These are phyloP conservation scores for Holacanthus passer DNA, from an alignment of 2,113 vertebrate species.

Conservation along the genomic window DNA sequence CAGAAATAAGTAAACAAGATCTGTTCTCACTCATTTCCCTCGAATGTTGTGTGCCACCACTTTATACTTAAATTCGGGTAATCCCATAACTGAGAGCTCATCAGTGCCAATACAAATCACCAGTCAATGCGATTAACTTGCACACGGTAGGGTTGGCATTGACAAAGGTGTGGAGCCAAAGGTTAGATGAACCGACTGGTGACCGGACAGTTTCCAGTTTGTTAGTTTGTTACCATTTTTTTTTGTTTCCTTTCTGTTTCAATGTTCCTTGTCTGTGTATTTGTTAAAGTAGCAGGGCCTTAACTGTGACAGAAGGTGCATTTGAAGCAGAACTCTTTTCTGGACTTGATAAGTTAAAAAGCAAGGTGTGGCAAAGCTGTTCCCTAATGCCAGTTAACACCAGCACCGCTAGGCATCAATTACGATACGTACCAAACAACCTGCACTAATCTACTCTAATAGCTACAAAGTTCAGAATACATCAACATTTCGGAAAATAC, in stretches of 20 bases:
- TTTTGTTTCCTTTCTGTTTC: no score
- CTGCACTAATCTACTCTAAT: background rate
- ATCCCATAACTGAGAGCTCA: background rate
- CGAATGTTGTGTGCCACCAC: background rate
- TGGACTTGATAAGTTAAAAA: no score
- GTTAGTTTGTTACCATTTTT: background rate
- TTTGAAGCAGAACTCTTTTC: no score
- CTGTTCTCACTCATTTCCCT: background rate
- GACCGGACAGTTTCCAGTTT: constrained; percentile 9
- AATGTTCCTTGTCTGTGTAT: background rate
- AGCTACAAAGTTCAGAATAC: background rate
- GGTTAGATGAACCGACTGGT: constrained; percentile 15
- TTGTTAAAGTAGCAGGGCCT: background rate
- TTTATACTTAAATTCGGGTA: background rate
- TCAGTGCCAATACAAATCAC: background rate
- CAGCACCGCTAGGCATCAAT: no score
- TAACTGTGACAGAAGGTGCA: background rate
- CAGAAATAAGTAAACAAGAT: no score
- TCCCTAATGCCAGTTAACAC: no score
- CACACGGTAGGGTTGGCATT: background rate
- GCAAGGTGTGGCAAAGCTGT: no score
- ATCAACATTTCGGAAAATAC: background rate
- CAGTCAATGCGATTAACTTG: background rate
- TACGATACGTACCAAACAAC: background rate
- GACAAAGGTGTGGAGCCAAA: constrained; percentile 8